Evolutionary conservation across 1,140 invertebrate genomes (phyloP), one percentile per base, ranked within the genome.

Genomic region (Drosophila pseudoananassae): DNA sequence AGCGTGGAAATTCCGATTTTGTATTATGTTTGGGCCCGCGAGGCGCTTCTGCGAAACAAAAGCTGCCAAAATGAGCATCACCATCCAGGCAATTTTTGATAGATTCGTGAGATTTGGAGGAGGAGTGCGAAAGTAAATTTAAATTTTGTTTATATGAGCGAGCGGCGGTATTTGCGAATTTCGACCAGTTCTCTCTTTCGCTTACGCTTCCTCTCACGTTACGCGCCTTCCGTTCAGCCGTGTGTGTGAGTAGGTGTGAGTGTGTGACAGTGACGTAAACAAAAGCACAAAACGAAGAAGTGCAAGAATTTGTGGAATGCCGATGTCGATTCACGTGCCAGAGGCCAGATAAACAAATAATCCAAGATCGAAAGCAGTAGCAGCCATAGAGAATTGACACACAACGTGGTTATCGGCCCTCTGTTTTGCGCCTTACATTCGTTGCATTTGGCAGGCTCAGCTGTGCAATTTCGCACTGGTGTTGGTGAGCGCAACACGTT

Each of bases 1-100:
- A 63, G 52, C 78, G 82, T 84, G 82, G 77, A 87, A 84, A 74
- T 77, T 85, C 81, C 82, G 81, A 84, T 84, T 85, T 81, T 81
- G 4, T 76, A 72, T 64, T 53, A 55, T 75, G 74, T 60, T 57
- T 50, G 51, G 50, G 55, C 61, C 52, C 23, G 46, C 15, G 49
- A 31, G 8, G 9, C 20, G 33, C n/a, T 68, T 23, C 23, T 38
- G 57, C 57, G 25, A 14, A 63, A 63, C 25, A 43, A 70, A 55
- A 69, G 58, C 76, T 56, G 31, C 31, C 12, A 36, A 12, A 80
- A 61, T 52, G 54, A 36, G 43, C 56, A 14, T 14, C 27, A 33
- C 45, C 45, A 40, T 33, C 14, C 25, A 20, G 33, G 40, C 15
- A 36, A 27, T 23, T 31, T 17, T 31, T 49, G 49, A 36, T 49